Evolutionary conservation across 2,113 vertebrate species (phyloP), one percentile per base, ranked within the genome.

Genomic region (Procavia capensis): DNA sequence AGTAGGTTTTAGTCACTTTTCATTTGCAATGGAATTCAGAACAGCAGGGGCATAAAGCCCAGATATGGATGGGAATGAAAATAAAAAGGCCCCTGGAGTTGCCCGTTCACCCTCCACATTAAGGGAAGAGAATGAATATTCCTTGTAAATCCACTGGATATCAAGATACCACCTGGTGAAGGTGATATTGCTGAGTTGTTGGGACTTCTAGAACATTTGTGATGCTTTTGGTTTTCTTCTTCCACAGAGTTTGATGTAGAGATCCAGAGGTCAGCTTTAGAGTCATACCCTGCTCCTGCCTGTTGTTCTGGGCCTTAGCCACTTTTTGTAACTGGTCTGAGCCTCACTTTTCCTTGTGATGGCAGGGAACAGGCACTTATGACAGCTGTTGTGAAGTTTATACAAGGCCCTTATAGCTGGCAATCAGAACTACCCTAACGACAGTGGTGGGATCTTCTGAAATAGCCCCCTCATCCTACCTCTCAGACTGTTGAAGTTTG

Each of bases 21-120:
- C 17, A 70, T 85, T 74, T 79, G 78, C 92, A 96, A 93, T 94
- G 50, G 89, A 96, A 94, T 83, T 91, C 45, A 76, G 92, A 96
- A 95, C 70, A 94, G 20, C 36, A 91, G 84, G 64, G 36, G 74
- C 68, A 84, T 74, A 80, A 75, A 66, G 78, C 54, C 68, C 61
- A 91, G 85, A 85, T 66, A 94, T 4, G 36, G 50, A 83, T 41
- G 27, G 34, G 47, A 80, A 41, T 95, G 57, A 94, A 93, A 93
- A 96, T 59, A 61, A 47, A 83, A 93, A 61, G 29, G 8, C 66
- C n/a, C 22, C 76, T n/a, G 50, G 75, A 41, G 19, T 74, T 81
- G 6, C 47, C 11, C 41, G 39, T 66, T 81, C 64, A 41, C 76
- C 72, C 64, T 93, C 59, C 36, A 17, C 3, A 2, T 85, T 90